Conservation (phyloP, 2,888 invertebrate species). For the Phania funesta region DNA sequence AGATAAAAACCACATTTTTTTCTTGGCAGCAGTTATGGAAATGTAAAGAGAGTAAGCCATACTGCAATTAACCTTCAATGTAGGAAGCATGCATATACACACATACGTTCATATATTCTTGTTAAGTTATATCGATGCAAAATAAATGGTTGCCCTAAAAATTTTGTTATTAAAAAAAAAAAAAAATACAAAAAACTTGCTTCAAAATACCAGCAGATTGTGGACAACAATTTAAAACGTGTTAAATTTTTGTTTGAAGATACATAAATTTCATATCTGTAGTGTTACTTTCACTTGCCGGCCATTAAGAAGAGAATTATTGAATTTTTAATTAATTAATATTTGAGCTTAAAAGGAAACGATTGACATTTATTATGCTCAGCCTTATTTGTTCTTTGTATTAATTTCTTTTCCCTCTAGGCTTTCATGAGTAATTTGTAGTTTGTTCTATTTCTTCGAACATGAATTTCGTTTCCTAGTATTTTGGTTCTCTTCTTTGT, state of each 20-base stretch:
- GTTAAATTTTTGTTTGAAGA: background rate
- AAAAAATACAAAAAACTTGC: too few relatives aligned
- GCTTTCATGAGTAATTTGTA: background rate
- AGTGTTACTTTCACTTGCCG: too few relatives aligned
- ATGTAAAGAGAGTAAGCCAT: constrained; percentile 16
- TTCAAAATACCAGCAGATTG: too few relatives aligned
- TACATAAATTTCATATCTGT: too few relatives aligned
- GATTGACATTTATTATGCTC: background rate
- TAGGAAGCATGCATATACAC: background rate
- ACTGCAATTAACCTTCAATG: constrained; percentile 36
- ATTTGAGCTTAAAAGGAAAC: background rate
- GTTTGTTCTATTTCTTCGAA: background rate
- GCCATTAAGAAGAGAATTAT: too few relatives aligned
- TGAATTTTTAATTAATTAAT: too few relatives aligned
- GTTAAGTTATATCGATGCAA: background rate
- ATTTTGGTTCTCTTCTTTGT: background rate
- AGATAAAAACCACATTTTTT: constrained; percentile 49
- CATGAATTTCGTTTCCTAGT: constrained; percentile 16
- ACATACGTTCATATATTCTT: background rate
- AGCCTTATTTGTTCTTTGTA: background rate
- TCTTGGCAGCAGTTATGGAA: constrained; percentile 51
- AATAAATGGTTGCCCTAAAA: too few relatives aligned
- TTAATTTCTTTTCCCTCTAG: background rate
- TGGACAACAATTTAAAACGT: too few relatives aligned
- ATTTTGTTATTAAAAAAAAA: too few relatives aligned